Conservation (phyloP, 1,140 invertebrate species). For the Trichonephila clavipes region DNA sequence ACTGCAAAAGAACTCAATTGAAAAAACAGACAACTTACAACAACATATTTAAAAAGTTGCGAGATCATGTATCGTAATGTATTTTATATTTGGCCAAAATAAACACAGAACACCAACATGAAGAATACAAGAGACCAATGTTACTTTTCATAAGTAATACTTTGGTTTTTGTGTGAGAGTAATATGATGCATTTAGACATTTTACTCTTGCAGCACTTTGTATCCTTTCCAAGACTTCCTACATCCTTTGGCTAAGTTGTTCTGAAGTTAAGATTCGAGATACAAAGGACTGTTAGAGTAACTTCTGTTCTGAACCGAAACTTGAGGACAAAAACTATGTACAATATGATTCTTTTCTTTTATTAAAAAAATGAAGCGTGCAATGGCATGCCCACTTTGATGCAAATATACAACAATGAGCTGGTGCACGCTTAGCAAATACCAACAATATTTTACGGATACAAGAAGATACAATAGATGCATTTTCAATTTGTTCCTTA, state of each 20-base stretch:
- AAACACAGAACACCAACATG: not conserved
- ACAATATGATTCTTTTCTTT: conserved; percentile 66
- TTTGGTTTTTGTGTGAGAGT: not conserved
- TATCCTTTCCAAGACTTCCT: not conserved
- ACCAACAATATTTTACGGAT: conserved; percentile 48
- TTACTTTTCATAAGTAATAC: not conserved
- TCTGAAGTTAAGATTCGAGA: not conserved
- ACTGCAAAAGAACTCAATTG: no score
- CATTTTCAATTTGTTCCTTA: conserved; percentile 66
- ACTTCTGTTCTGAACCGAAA: conserved; percentile 31
- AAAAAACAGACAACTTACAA: no score
- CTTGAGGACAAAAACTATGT: conserved; percentile 42
- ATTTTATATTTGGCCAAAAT: not conserved
- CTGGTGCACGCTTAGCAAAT: conserved; percentile 50
- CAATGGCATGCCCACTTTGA: conserved; percentile 55
- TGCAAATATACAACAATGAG: conserved; percentile 64
- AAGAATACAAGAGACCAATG: not conserved
- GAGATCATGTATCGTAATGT: not conserved
- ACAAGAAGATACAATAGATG: conserved; percentile 69
- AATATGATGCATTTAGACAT: not conserved
- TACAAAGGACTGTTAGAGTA: not conserved
- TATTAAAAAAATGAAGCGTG: conserved; percentile 62
- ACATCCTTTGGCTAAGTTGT: not conserved
- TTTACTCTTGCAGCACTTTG: not conserved
- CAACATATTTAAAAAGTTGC: not conserved